Percentiles rank a stretch among this genome's conserved stretches.
phyloP scores from a whole-genome alignment of 2,797 vertebrate genomes.

The Phoebastria nigripes region DNA sequence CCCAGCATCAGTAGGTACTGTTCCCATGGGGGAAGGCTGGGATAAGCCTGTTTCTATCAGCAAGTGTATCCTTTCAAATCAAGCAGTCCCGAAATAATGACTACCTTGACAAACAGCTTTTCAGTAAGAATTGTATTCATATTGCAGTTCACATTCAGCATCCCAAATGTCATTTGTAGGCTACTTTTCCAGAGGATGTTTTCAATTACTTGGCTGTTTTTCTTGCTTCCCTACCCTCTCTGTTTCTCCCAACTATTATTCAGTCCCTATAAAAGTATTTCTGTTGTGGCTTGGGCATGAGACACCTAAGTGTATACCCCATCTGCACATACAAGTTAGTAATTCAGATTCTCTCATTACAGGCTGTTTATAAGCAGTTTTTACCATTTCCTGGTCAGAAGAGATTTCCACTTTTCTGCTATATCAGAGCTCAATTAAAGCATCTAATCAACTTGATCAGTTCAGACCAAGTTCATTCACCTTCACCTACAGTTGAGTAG shows the following conservation, averaged over 20 bases:
- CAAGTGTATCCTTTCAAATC: background rate
- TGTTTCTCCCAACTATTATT: background rate
- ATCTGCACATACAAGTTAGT: background rate
- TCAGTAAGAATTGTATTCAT: background rate
- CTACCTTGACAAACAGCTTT: background rate
- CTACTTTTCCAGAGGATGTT: background rate
- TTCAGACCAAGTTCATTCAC: background rate
- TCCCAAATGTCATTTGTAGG: background rate
- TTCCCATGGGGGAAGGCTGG: background rate
- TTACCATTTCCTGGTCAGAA: background rate
- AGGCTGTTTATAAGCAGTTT: conserved; percentile 1
- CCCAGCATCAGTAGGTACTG: background rate
- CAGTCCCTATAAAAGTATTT: background rate
- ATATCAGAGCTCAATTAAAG: conserved; percentile 1
- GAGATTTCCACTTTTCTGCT: background rate
- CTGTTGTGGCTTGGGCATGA: conserved; percentile 1
- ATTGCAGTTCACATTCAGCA: background rate
- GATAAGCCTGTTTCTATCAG: background rate
- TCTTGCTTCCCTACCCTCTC: background rate
- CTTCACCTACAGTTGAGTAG: background rate
- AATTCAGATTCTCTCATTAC: conserved; percentile 5
- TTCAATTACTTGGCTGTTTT: conserved; percentile 22
- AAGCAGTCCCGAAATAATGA: background rate
- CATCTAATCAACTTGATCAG: background rate
- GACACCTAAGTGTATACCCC: background rate